phyloP scores from a whole-genome alignment of 2,888 invertebrate genomes.

The Magallana nippona region DNA sequence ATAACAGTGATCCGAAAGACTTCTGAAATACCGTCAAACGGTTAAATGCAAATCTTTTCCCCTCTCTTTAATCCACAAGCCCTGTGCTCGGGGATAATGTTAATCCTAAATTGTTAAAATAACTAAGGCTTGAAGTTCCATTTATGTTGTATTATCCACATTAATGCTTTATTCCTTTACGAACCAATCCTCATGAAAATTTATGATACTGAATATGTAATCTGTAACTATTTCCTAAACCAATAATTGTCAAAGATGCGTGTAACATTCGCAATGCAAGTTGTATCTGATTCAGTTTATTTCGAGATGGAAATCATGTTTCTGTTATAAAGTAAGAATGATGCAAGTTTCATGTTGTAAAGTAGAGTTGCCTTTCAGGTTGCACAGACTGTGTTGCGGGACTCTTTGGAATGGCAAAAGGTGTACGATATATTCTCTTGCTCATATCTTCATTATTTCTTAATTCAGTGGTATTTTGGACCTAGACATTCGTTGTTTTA shows the following conservation, averaged over 20 bases:
- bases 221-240: no score
- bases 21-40: background rate
- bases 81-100: background rate
- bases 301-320: no score
- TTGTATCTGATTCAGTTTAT: no score
- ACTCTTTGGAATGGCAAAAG: slow-evolving; percentile 25
- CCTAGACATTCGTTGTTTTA: background rate
- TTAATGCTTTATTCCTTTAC: background rate
- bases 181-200: background rate
- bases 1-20: background rate
- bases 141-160: background rate
- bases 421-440: background rate
- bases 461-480: no score
- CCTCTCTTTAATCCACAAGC: background rate
- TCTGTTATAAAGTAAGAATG: background rate
- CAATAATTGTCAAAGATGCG: no score
- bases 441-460: background rate
- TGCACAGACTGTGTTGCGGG: slow-evolving; percentile 24
- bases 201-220: no score
- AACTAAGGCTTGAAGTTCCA: background rate
- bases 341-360: slow-evolving; percentile 31
- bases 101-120: background rate
- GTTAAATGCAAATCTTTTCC: background rate
- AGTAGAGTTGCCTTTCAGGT: slow-evolving; percentile 23
- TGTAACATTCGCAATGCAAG: no score